Conservation (phyloP, 2,113 vertebrate genomes). For the Psephotus haematonotus region DNA sequence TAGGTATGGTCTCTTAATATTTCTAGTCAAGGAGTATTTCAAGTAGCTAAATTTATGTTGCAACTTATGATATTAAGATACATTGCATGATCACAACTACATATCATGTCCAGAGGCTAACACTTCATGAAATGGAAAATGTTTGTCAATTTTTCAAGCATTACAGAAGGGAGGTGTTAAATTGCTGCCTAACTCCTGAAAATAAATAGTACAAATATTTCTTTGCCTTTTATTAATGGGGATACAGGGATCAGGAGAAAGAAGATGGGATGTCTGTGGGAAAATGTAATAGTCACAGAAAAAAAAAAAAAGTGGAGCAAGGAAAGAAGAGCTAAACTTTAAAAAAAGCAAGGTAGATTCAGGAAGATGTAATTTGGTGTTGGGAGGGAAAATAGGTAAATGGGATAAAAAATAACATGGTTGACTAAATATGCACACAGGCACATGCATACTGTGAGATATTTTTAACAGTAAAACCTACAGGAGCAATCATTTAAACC, state of each 20-base stretch:
- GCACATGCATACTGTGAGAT: neutral
- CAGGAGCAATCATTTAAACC: slow-evolving; percentile 56
- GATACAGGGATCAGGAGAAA: neutral
- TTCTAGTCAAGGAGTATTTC: neutral
- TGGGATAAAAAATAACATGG: neutral
- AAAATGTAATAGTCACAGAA: neutral
- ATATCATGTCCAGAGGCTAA: neutral
- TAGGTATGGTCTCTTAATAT: neutral
- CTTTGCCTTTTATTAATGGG: neutral
- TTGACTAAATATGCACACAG: neutral
- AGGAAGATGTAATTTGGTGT: neutral
- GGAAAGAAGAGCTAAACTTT: neutral
- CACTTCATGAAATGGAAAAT: neutral
- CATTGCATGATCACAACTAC: neutral
- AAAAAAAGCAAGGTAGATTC: neutral
- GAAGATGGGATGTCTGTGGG: neutral
- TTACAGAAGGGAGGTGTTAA: neutral
- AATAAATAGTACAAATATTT: neutral
- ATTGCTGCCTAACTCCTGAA: neutral
- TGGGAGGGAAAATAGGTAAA: neutral
- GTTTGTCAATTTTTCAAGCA: neutral
- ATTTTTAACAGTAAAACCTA: slow-evolving; percentile 58
- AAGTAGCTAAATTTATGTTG: neutral
- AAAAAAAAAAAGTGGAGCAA: neutral
- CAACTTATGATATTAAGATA: neutral